Percentiles rank a stretch among this genome's conserved stretches.
Evolutionary conservation across 1,140 invertebrate species (phyloP).

Genomic region (Diabrotica virgifera): DNA sequence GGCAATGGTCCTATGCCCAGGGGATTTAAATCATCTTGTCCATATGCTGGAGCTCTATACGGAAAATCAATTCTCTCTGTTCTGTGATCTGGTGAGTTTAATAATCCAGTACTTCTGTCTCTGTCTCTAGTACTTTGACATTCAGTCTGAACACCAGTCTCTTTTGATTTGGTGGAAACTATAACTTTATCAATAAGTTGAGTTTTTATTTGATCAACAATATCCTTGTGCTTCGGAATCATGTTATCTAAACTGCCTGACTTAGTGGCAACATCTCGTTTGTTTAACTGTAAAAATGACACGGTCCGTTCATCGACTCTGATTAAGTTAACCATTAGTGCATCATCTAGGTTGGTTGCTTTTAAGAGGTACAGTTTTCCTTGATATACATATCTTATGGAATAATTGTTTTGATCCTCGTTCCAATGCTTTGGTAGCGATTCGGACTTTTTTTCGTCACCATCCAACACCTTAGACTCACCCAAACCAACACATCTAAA

Average conservation of each 20-base stretch:
- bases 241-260: constrained; percentile 48
- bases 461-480: constrained; percentile 63
- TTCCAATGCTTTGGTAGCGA: constrained; percentile 69
- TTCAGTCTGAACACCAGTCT: constrained; percentile 36
- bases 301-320: constrained; percentile 43
- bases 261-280: constrained; percentile 33
- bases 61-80: too few species aligned
- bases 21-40: constrained; percentile 72
- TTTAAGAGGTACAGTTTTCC: constrained; percentile 65
- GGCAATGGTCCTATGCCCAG: constrained; percentile 51
- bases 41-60: constrained; percentile 37
- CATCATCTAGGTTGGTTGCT: constrained; percentile 51
- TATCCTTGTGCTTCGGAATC: constrained; percentile 51
- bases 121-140: background rate
- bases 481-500: constrained; percentile 71
- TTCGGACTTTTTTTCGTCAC: constrained; percentile 62
- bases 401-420: constrained; percentile 51
- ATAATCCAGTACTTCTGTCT: background rate
- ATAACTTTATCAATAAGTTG: constrained; percentile 54
- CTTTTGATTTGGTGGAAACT: constrained; percentile 36
- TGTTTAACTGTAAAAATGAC: constrained; percentile 42
- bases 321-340: constrained; percentile 44
- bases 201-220: constrained; percentile 52
- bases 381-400: constrained; percentile 64
- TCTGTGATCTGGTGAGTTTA: too few species aligned